Evolutionary conservation across 2,888 invertebrate species (phyloP).

Genomic region (Lasioglossum zephyrum): DNA sequence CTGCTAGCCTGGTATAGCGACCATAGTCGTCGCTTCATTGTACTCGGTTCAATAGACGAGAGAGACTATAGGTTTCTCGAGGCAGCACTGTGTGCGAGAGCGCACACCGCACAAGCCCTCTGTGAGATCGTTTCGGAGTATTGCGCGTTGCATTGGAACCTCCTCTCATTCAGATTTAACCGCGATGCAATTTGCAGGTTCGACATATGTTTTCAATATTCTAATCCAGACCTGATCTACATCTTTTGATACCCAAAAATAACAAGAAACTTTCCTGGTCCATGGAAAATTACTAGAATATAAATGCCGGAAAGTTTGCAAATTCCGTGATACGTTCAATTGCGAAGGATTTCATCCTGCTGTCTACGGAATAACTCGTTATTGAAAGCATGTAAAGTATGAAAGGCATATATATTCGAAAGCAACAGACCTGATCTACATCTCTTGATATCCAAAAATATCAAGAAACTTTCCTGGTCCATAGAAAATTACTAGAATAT

Average conservation of each 20-base stretch:
- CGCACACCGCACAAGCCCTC: neutral
- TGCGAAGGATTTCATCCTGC: neutral
- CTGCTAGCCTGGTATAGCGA: slow-evolving; percentile 34
- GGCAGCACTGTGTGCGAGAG: neutral
- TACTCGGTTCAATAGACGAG: slow-evolving; percentile 67
- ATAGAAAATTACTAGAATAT: too few relatives aligned
- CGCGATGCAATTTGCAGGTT: slow-evolving; percentile 21
- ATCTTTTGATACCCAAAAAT: neutral
- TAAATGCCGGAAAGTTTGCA: neutral
- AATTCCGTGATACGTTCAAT: too few relatives aligned
- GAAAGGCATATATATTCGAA: neutral
- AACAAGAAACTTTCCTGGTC: neutral
- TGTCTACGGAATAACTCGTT: neutral
- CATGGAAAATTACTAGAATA: neutral
- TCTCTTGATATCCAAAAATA: too few relatives aligned
- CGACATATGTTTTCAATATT: neutral
- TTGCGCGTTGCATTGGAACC: slow-evolving; percentile 8
- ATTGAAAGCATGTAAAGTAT: neutral
- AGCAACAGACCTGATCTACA: too few relatives aligned
- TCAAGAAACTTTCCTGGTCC: too few relatives aligned
- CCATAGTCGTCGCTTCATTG: slow-evolving; percentile 66
- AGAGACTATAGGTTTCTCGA: slow-evolving; percentile 55
- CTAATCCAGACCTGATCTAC: neutral
- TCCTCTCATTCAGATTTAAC: slow-evolving; percentile 33
- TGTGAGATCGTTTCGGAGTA: slow-evolving; percentile 21